Evolutionary conservation across 2,797 vertebrate species (phyloP).

Genomic region (Scleropages formosus): DNA sequence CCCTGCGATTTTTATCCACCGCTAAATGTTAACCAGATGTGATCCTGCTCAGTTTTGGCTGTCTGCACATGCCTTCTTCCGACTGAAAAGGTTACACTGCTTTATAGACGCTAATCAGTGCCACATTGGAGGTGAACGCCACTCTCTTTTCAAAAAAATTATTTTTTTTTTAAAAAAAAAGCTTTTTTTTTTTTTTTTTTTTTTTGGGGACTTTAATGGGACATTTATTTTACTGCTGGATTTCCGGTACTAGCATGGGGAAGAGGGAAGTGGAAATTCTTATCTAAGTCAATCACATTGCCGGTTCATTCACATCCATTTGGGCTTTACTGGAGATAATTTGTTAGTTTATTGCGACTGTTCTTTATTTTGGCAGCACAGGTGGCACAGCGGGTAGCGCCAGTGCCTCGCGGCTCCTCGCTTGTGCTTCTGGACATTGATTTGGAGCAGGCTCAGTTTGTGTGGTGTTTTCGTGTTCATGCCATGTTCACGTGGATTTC

Average conservation of each 20-base stretch:
- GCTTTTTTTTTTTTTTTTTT: background rate
- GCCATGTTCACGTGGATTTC: no score
- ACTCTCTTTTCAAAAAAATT: no score
- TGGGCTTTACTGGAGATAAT: conserved; percentile 5
- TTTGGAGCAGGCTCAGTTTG: no score
- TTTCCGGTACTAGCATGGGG: conserved; percentile 15
- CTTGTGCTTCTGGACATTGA: no score
- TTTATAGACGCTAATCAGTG: conserved; percentile 50
- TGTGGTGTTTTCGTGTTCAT: no score
- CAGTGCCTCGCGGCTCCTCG: no score
- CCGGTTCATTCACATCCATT: conserved; percentile 3
- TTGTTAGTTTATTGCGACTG: no score
- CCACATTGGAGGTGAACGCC: conserved; percentile 47
- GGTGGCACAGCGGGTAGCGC: no score
- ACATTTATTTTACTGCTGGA: conserved; percentile 33
- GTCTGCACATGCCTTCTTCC: conserved; percentile 32
- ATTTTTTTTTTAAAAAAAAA: no score
- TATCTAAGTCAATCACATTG: conserved; percentile 6
- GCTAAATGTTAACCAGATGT: conserved; percentile 60
- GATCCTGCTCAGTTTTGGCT: conserved; percentile 45
- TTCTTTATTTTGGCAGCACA: no score
- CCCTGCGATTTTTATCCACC: conserved; percentile 40
- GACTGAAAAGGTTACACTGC: conserved; percentile 48
- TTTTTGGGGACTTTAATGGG: conserved; percentile 18
- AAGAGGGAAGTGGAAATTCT: conserved; percentile 15